Conservation (phyloP, 2,888 invertebrate species). For the Laspeyria flexula region DNA sequence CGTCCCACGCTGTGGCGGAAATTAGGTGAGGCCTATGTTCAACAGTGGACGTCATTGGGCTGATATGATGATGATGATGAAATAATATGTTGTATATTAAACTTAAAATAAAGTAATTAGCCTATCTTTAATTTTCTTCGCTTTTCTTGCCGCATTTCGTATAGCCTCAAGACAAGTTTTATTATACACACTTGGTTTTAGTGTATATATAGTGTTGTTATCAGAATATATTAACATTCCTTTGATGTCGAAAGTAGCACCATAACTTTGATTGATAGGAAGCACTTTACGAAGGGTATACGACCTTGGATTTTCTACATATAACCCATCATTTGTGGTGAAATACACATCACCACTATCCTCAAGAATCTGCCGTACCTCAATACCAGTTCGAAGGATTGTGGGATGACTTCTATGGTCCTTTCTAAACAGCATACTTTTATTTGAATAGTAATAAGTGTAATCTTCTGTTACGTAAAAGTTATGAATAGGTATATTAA, state of each 20-base stretch:
- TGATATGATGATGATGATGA: no score
- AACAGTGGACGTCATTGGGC: no score
- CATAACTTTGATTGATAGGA: conserved; percentile 1
- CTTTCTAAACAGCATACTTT: background rate
- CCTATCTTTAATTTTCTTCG: no score
- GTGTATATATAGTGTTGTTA: background rate
- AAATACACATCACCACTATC: conserved; percentile 2
- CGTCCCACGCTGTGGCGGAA: no score
- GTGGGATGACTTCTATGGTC: background rate
- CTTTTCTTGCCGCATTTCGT: conserved; percentile 79
- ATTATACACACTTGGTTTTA: background rate
- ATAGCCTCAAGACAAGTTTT: background rate
- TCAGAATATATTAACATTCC: conserved; percentile 5
- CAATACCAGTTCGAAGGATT: background rate
- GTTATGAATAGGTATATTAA: background rate
- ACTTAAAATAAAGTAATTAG: no score
- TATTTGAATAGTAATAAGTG: conserved; percentile 1
- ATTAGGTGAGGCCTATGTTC: no score
- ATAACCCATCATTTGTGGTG: conserved; percentile 3
- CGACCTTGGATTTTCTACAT: background rate
- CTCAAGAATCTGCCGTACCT: conserved; percentile 1
- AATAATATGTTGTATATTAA: no score
- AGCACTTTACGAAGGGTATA: background rate
- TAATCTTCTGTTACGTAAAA: background rate
- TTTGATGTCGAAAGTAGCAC: background rate